These are phyloP conservation scores for Ladona fulva DNA, from an alignment of 1,140 invertebrate species.

Conservation along the genomic window DNA sequence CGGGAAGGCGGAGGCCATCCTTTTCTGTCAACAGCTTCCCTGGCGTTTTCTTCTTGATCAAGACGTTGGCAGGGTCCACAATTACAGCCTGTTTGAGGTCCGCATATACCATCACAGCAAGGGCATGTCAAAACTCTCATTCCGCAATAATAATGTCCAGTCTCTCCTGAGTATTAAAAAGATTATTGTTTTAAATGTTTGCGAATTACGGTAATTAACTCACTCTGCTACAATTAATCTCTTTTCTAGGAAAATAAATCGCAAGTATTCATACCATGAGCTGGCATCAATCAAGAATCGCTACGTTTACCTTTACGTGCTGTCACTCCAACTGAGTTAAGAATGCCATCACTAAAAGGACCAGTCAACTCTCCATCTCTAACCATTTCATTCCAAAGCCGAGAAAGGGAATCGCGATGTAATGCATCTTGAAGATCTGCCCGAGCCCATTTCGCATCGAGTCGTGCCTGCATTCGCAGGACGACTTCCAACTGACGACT, in stretches of 20 bases:
- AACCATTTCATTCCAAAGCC: constrained; percentile 74
- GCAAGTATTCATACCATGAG: too few relatives aligned
- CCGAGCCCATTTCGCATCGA: constrained; percentile 67
- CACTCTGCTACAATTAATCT: too few relatives aligned
- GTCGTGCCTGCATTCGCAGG: constrained; percentile 42
- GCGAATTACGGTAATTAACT: too few relatives aligned
- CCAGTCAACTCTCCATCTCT: constrained; percentile 72
- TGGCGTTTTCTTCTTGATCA: constrained; percentile 57
- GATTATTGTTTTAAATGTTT: too few relatives aligned
- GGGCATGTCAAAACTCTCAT: constrained; percentile 65
- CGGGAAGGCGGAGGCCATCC: constrained; percentile 41
- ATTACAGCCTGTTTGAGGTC: constrained; percentile 73
- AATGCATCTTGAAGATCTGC: constrained; percentile 62
- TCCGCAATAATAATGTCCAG: constrained; percentile 77
- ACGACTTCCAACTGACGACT: constrained; percentile 24
- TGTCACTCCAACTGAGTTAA: constrained; percentile 65
- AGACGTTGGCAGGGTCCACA: constrained; percentile 68
- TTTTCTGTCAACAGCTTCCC: constrained; percentile 32
- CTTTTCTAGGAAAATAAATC: too few relatives aligned
- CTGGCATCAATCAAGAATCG: constrained; percentile 11
- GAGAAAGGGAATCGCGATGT: constrained; percentile 55
- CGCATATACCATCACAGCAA: constrained; percentile 79
- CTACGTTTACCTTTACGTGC: constrained; percentile 58
- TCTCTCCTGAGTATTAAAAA: constrained; percentile 62
- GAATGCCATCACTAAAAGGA: constrained; percentile 55